Conservation (phyloP, 2,113 vertebrate genomes). For the Mirounga angustirostris region DNA sequence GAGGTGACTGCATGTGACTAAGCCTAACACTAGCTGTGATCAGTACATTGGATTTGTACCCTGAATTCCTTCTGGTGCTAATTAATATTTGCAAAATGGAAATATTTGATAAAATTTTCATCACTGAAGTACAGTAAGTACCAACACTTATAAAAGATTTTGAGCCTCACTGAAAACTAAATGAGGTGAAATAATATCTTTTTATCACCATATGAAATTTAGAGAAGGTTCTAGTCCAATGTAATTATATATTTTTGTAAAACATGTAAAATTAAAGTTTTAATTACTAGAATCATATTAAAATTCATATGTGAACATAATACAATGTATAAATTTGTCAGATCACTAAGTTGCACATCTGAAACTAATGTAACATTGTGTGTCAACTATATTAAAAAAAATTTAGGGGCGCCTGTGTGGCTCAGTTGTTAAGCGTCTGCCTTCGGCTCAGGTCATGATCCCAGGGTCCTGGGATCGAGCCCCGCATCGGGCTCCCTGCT, state of each 20-base stretch:
- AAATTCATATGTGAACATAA: background rate
- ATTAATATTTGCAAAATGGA: slow-evolving; percentile 27
- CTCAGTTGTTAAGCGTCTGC: too few species aligned
- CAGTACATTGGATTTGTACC: background rate
- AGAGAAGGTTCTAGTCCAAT: background rate
- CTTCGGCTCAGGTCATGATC: too few species aligned
- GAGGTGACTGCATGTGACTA: background rate
- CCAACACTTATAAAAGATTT: slow-evolving; percentile 45
- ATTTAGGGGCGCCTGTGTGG: too few species aligned
- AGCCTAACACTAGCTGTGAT: background rate
- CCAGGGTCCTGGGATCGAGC: too few species aligned
- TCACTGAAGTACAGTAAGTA: background rate
- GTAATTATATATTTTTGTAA: slow-evolving; percentile 36
- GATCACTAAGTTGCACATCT: background rate
- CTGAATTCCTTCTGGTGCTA: background rate
- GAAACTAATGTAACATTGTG: background rate
- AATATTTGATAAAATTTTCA: background rate
- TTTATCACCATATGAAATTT: slow-evolving; percentile 33
- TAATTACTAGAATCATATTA: slow-evolving; percentile 60
- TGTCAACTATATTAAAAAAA: background rate
- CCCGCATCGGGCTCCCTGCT: too few species aligned
- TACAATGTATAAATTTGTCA: background rate
- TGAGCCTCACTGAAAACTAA: background rate
- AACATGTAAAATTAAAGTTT: slow-evolving; percentile 50
- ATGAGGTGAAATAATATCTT: background rate